Base-by-base conservation (phyloP, 2,888 invertebrate species). In the Embidobia sp. region DNA sequence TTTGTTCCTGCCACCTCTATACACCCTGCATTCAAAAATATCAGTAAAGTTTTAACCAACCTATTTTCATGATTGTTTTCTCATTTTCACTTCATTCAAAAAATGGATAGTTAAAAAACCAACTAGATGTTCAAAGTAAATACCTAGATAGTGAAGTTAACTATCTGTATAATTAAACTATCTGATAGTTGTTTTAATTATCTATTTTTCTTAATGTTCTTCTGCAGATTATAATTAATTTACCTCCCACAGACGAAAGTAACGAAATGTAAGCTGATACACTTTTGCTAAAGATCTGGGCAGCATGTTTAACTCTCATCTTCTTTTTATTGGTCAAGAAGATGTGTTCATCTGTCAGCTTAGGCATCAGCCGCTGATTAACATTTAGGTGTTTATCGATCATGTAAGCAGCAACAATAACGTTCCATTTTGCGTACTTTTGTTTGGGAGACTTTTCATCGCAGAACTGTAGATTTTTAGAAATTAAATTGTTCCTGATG, bases 291-390 rank as follows among this genome's bases (percentile, higher is more conserved):
- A 77, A 59, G 10, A 77, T 33, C 40, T 77, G 53, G 1, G 64
- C 64, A 19, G 59, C 64, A 26, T 61, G 27, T 37, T 77, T 77
- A 2, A 77, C 76, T 22, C 48, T 35, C 70, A 59, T 77, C 53
- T 77, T 70, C 10, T 33, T 42, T 7, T 18, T 40, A 15, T 64
- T 57, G 7, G 49, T 33, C 13, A 1, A 5, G 18, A 35, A 44
- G 13, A 76, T 27, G 22, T 76, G 76, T 8, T 44, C 42, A n/a
- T 66, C 72, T 1, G 53, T 77, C 10, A 72, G 8, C n/a, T 72
- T 80, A 6, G 31, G 22, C 42, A 35, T 15, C 22, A 53, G 7
- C 55, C 63, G 31, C 1, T 48, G 31, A 10, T 35, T 7, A 31
- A 15, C 10, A 10, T 42, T 44, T 0, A 13, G 7, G 16, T 57